Evolutionary conservation across 1,140 invertebrate genomes (phyloP), one percentile per base, ranked within the genome.

Genomic region (Vanessa tameamea): DNA sequence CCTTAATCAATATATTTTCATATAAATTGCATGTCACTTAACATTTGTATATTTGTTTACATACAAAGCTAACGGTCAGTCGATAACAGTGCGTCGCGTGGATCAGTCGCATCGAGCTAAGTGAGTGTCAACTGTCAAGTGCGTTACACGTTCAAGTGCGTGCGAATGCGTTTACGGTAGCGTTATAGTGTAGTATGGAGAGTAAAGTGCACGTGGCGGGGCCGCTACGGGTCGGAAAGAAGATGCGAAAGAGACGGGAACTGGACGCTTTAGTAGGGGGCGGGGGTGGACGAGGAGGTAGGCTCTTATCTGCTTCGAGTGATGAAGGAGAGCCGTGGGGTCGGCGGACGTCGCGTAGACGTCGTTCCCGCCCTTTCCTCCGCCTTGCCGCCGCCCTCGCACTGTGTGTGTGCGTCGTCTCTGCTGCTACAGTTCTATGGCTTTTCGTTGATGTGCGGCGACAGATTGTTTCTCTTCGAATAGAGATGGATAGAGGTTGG

Each of bases 401-500:
- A 7, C 91, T 95, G 37, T 95, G 95, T 77, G 93, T 94, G 5
- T 95, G 94, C 75, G 93, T 95, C n/a, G 93, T 95, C 3, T 94
- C 95, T 47, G 95, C 95, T 11, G 94, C 94, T 20, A 95, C 95
- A 51, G 94, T 95, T 50, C 93, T 95, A 71, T 96, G 95, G 95
- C 92, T 95, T 5, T 95, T 96, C 82, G 94, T 95, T 47, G 95
- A 96, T 80, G 95, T 95, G 43, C 93, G 95, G 78, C 93, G 95
- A 73, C 95, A 96, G 86, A 94, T 95, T 66, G 94, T 94, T 12
- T 94, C 94, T 9, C 92, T 96, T 8, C 93, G 95, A 75, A 94
- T 91, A 55, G 94, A 96, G 83, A 94, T 96, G 83, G 95, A 96
- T 83, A 94, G 95, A 95, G 95, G 95, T 95, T 81, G 55, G 89